A percentile compares a stretch with the other conserved stretches of the same genome.
Evolutionary conservation across 2,888 invertebrate species (phyloP).

Genomic region (Uloborus plumipes): DNA sequence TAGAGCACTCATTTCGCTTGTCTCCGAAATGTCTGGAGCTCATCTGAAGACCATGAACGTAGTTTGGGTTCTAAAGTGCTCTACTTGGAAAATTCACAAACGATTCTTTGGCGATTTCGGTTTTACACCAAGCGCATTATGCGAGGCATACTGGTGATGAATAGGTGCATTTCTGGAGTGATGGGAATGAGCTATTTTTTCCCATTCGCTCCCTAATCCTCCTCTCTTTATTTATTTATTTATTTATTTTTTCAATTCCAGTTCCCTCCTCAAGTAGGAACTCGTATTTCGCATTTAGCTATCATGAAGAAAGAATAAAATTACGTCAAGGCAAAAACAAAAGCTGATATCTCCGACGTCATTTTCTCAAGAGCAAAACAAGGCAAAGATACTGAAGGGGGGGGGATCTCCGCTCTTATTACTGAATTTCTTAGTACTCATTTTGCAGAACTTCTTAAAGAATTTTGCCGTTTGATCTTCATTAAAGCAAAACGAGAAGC

Average conservation of each 20-base stretch:
- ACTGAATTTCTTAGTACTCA: constrained; percentile 14
- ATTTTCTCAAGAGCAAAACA: constrained; percentile 26
- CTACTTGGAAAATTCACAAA: constrained; percentile 42
- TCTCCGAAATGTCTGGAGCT: constrained; percentile 19
- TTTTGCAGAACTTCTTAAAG: constrained; percentile 17
- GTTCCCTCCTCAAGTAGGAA: constrained; percentile 17
- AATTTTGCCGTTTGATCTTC: constrained; percentile 29
- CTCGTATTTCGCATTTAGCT: constrained; percentile 33
- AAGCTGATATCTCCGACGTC: background rate
- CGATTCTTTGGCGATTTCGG: constrained; percentile 48
- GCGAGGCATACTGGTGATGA: constrained; percentile 36
- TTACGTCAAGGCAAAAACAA: background rate
- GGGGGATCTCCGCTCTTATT: constrained; percentile 12
- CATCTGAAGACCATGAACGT: constrained; percentile 43
- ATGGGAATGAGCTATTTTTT: constrained; percentile 17
- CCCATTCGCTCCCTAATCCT: background rate
- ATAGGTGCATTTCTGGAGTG: constrained; percentile 24
- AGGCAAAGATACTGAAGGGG: constrained; percentile 17
- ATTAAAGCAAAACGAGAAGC: constrained; percentile 8
- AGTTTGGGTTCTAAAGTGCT: constrained; percentile 47
- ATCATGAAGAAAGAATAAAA: constrained; percentile 11
- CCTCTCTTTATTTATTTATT: constrained; percentile 26
- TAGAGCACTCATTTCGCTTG: constrained; percentile 27
- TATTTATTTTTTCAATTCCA: constrained; percentile 43
- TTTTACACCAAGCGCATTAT: constrained; percentile 45